Evolutionary conservation across 2,888 invertebrate genomes (phyloP).

Genomic region (Aleiodes leptofemur): DNA sequence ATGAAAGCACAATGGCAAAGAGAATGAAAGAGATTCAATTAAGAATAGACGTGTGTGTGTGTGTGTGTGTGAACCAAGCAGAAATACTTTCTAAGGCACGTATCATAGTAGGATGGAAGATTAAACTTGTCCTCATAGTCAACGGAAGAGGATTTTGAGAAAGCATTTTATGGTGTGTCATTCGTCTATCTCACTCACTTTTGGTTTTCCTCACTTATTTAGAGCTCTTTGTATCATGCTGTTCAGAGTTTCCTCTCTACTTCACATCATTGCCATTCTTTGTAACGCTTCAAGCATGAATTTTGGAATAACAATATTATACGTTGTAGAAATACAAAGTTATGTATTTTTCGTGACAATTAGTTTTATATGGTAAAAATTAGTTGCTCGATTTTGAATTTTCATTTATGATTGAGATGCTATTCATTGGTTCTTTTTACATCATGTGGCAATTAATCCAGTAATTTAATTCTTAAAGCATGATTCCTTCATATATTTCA

Average conservation of each 20-base stretch:
- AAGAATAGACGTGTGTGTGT: slow-evolving; percentile 27
- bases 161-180: slow-evolving; percentile 31
- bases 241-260: neutral
- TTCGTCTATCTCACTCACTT: slow-evolving; percentile 13
- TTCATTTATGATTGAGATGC: too few relatives aligned
- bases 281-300: too few relatives aligned
- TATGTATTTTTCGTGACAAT: too few relatives aligned
- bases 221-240: slow-evolving; percentile 13
- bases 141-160: slow-evolving; percentile 13
- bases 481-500: too few relatives aligned
- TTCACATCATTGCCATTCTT: neutral
- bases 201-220: neutral
- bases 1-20: slow-evolving; percentile 38
- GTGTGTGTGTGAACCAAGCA: slow-evolving; percentile 9
- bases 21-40: slow-evolving; percentile 37
- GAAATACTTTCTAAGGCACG: slow-evolving; percentile 27
- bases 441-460: too few relatives aligned
- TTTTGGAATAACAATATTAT: too few relatives aligned
- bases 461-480: too few relatives aligned
- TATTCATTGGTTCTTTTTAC: too few relatives aligned
- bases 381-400: too few relatives aligned
- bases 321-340: too few relatives aligned
- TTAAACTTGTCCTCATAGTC: slow-evolving; percentile 34
- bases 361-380: too few relatives aligned
- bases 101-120: slow-evolving; percentile 39